Conservation (phyloP, 2,888 invertebrate genomes). For the Branchellion lobata region DNA sequence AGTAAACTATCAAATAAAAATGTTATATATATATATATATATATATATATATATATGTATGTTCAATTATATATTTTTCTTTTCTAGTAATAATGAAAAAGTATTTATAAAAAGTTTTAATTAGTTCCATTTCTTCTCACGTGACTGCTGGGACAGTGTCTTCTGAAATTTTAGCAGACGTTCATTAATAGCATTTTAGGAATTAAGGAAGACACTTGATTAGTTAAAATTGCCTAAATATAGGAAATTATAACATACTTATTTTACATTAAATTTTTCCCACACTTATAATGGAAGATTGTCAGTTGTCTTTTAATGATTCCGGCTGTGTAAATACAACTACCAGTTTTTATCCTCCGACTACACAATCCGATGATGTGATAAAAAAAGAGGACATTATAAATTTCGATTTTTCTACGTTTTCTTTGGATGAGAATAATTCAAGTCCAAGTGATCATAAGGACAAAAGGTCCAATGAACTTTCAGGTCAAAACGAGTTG, state of each 20-base stretch:
- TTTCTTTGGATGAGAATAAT: slow-evolving; percentile 1
- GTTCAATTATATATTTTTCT: too few relatives aligned
- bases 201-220: too few relatives aligned
- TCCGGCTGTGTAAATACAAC: slow-evolving; percentile 8
- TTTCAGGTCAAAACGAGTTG: background rate
- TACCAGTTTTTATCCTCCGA: slow-evolving; percentile 13
- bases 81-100: too few relatives aligned
- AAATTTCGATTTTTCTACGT: background rate
- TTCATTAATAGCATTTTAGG: background rate
- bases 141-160: background rate
- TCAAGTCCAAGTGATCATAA: background rate
- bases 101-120: too few relatives aligned
- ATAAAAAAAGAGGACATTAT: background rate
- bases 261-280: too few relatives aligned
- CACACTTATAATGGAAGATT: slow-evolving; percentile 15
- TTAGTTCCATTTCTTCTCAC: background rate
- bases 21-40: too few relatives aligned
- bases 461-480: background rate
- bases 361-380: background rate
- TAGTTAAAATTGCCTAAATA: too few relatives aligned
- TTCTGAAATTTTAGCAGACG: slow-evolving; percentile 18
- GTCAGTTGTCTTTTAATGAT: slow-evolving; percentile 15
- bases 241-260: too few relatives aligned
- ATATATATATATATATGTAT: too few relatives aligned
- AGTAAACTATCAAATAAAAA: too few relatives aligned